Conservation (phyloP, 2,113 vertebrate species). For the Corythaixoides concolor region DNA sequence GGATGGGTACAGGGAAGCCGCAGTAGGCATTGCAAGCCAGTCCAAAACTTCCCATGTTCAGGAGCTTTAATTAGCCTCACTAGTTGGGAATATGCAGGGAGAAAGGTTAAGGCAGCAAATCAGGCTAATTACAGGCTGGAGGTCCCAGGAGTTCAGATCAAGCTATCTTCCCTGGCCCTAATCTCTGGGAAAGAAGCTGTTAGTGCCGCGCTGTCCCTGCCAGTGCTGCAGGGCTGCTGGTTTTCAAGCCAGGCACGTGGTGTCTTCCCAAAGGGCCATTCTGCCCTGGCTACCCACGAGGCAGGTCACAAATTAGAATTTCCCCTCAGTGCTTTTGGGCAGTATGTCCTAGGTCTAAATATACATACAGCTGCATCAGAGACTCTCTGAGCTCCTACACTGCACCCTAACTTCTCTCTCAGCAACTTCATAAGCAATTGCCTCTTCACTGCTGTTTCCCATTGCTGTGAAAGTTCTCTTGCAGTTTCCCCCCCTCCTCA, state of each 20-base stretch:
- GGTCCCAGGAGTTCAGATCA: constrained; percentile 37
- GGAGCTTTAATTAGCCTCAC: constrained; percentile 14
- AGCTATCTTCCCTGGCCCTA: background rate
- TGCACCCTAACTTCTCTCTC: background rate
- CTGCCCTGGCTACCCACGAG: background rate
- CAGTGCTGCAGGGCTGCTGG: background rate
- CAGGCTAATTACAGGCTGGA: constrained; percentile 47
- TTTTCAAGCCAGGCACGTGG: background rate
- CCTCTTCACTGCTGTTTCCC: background rate
- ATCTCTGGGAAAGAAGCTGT: background rate
- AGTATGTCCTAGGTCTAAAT: background rate
- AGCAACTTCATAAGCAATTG: background rate
- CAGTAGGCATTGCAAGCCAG: background rate
- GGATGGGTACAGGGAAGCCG: background rate
- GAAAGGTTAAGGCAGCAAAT: constrained; percentile 46
- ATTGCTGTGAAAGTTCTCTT: background rate
- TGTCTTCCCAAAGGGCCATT: background rate
- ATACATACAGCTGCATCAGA: background rate
- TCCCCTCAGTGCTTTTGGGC: background rate
- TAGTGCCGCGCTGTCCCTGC: background rate
- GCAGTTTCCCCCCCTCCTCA: background rate
- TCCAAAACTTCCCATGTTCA: background rate
- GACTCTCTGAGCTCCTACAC: background rate
- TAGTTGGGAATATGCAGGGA: constrained; percentile 4
- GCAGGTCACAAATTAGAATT: constrained; percentile 4